Evolutionary conservation across 1,140 invertebrate genomes (phyloP).

Genomic region (Zaprionus taronus): DNA sequence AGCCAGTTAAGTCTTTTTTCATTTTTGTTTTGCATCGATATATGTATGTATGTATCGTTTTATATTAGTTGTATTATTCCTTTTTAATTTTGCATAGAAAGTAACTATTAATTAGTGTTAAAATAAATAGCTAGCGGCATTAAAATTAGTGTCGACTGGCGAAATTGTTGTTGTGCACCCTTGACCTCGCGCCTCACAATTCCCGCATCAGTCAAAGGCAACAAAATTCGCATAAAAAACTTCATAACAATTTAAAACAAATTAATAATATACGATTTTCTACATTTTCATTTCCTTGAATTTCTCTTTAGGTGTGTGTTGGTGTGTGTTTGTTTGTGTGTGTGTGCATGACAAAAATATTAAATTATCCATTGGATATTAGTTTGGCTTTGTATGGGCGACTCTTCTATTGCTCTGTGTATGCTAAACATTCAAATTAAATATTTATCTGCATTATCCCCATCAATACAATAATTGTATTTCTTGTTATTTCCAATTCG

Average conservation of each 20-base stretch:
- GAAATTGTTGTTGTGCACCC: conserved; percentile 32
- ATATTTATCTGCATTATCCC: conserved; percentile 65
- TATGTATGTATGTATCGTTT: conserved; percentile 57
- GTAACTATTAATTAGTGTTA: conserved; percentile 80
- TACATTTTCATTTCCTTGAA: conserved; percentile 65
- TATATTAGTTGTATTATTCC: conserved; percentile 76
- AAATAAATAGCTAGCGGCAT: conserved; percentile 82
- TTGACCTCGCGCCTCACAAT: conserved; percentile 47
- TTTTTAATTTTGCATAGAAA: conserved; percentile 79
- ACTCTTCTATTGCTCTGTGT: conserved; percentile 39
- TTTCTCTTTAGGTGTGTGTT: conserved; percentile 20
- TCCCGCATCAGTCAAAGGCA: conserved; percentile 34
- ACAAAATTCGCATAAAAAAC: conserved; percentile 71
- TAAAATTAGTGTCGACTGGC: conserved; percentile 81
- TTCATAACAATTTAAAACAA: conserved; percentile 81
- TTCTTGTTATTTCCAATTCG: conserved; percentile 57
- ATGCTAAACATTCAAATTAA: conserved; percentile 65
- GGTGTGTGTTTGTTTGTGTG: conserved; percentile 15
- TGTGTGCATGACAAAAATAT: conserved; percentile 44
- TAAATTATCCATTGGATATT: conserved; percentile 58
- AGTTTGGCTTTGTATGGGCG: conserved; percentile 59
- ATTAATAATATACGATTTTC: conserved; percentile 79
- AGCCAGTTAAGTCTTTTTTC: conserved; percentile 73
- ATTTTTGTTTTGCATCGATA: conserved; percentile 57
- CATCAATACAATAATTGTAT: conserved; percentile 42